Evolutionary conservation across 2,888 invertebrate species (phyloP).

Genomic region (Tortricodes alternella): DNA sequence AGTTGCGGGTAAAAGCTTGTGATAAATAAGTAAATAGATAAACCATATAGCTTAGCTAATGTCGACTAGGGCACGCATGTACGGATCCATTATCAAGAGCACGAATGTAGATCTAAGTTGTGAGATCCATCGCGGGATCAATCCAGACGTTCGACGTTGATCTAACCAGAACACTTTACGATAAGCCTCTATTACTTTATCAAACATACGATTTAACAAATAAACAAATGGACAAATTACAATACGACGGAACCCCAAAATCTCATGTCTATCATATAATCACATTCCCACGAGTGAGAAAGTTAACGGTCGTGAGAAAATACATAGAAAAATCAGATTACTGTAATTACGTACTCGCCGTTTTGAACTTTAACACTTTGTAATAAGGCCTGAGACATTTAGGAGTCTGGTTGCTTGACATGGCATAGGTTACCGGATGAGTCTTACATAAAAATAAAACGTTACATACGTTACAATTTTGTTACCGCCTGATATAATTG

Average conservation of each 20-base stretch:
- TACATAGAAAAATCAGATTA: slow-evolving; percentile 25
- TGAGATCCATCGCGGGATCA: too few species aligned
- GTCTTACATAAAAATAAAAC: slow-evolving; percentile 23
- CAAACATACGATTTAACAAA: neutral
- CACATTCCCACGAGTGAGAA: slow-evolving; percentile 26
- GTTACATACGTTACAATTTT: slow-evolving; percentile 27
- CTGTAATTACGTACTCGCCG: slow-evolving; percentile 3
- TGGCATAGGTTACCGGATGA: slow-evolving; percentile 20
- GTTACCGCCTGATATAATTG: slow-evolving; percentile 14
- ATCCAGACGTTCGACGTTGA: neutral
- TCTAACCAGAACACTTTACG: neutral
- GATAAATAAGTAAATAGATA: neutral
- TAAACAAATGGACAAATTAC: slow-evolving; percentile 9
- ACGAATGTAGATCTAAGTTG: neutral
- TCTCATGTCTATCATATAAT: slow-evolving; percentile 21
- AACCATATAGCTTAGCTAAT: slow-evolving; percentile 8
- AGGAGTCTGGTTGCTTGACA: slow-evolving; percentile 11
- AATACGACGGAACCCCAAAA: slow-evolving; percentile 15
- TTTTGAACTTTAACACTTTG: slow-evolving; percentile 5
- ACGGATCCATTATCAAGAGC: slow-evolving; percentile 1
- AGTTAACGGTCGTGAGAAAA: slow-evolving; percentile 28
- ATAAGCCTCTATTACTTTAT: neutral
- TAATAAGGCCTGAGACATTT: slow-evolving; percentile 17
- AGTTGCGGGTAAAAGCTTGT: too few species aligned
- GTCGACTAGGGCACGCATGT: slow-evolving; percentile 4